phyloP scores from a whole-genome alignment of 2,113 vertebrate genomes.

The Vulpes lagopus region DNA sequence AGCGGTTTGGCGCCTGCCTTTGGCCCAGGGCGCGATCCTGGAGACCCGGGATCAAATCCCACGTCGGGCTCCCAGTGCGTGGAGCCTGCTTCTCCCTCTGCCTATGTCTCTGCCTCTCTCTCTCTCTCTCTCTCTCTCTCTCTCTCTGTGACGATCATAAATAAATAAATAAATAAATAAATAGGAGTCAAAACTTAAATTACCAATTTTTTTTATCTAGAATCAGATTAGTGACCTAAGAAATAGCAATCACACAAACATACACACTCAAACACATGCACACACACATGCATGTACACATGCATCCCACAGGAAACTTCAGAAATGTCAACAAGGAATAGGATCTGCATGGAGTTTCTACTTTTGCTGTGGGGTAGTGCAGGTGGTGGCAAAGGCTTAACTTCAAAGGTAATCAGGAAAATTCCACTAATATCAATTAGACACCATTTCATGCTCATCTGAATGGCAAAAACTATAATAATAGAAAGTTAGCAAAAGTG shows the following conservation, averaged over 20 bases:
- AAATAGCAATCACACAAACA: not conserved
- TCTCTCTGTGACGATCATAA: no score
- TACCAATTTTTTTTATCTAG: slow-evolving; percentile 20
- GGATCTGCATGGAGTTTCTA: not conserved
- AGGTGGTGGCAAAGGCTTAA: not conserved
- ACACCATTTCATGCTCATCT: not conserved
- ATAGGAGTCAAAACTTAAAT: not conserved
- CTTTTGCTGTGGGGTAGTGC: not conserved
- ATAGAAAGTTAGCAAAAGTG: not conserved
- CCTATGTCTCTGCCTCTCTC: no score
- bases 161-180: no score
- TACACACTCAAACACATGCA: not conserved
- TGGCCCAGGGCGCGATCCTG: no score
- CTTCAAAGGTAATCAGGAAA: not conserved
- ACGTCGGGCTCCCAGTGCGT: no score
- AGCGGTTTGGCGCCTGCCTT: no score
- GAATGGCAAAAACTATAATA: not conserved
- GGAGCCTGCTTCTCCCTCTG: no score
- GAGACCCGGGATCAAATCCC: not conserved
- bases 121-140: no score
- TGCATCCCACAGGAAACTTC: not conserved
- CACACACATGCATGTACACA: not conserved
- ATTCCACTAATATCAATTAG: not conserved
- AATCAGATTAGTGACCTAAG: not conserved
- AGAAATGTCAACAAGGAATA: not conserved